phyloP scores from a whole-genome alignment of 1,140 invertebrate species.

The Calephelis nemesis region DNA sequence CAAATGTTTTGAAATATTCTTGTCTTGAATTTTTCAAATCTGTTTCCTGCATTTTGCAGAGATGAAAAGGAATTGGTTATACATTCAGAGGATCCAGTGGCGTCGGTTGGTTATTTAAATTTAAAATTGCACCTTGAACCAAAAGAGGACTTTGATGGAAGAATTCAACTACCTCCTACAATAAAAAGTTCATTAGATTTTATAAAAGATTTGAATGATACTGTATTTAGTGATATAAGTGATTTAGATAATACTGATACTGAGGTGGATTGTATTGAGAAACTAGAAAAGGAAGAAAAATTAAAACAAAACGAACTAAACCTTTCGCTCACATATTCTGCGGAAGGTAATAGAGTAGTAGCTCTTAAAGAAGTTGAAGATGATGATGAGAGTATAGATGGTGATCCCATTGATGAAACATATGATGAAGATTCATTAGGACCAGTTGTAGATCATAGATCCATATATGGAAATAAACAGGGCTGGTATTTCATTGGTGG shows the following conservation, averaged over 20 bases:
- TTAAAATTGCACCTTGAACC: constrained; percentile 89
- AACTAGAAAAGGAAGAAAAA: constrained; percentile 71
- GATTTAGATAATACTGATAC: constrained; percentile 81
- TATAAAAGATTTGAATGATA: constrained; percentile 81
- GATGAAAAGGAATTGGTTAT: constrained; percentile 93
- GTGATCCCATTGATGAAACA: constrained; percentile 55
- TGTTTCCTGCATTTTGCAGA: constrained; percentile 78
- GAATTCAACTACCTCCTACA: constrained; percentile 70
- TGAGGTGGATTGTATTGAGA: constrained; percentile 80
- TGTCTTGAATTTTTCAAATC: not conserved
- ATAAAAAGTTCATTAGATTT: constrained; percentile 81
- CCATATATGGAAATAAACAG: constrained; percentile 82
- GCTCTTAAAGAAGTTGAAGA: constrained; percentile 45
- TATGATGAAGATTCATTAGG: constrained; percentile 48
- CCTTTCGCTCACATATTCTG: constrained; percentile 63
- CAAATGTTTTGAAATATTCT: too few relatives aligned
- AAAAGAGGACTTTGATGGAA: constrained; percentile 80
- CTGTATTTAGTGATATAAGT: constrained; percentile 81
- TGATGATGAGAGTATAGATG: constrained; percentile 50
- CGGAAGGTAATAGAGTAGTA: constrained; percentile 48
- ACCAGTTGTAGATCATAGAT: constrained; percentile 67
- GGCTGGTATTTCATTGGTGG: constrained; percentile 92
- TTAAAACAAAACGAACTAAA: constrained; percentile 71
- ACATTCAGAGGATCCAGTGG: constrained; percentile 94
- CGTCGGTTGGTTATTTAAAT: constrained; percentile 95